Conservation (phyloP, 2,797 vertebrate species). For the Leucoraja ocellata region DNA sequence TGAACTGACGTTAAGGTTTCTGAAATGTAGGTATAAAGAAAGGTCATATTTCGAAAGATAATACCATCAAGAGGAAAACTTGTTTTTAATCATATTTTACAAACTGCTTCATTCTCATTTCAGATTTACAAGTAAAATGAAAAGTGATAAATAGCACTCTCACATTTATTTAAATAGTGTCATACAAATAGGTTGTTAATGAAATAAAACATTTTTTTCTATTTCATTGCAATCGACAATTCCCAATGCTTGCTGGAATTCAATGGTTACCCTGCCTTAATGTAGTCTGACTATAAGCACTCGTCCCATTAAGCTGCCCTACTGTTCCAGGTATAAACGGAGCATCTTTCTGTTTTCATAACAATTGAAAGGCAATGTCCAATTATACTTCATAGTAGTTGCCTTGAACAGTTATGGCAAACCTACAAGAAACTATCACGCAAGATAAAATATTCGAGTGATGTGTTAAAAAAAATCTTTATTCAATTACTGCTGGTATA, state of each 20-base stretch:
- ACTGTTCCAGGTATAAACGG: background rate
- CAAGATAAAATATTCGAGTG: background rate
- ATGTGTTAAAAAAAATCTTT: background rate
- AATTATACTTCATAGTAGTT: background rate
- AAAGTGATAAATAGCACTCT: background rate
- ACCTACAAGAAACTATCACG: background rate
- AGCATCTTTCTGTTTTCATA: no score
- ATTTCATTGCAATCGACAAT: background rate
- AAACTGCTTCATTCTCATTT: background rate
- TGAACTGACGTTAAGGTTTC: background rate
- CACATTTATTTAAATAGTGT: background rate
- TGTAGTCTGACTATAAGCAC: background rate
- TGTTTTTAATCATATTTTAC: background rate
- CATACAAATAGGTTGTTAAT: background rate
- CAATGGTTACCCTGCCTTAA: no score
- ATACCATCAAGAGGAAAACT: background rate
- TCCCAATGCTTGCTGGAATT: background rate
- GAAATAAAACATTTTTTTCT: background rate
- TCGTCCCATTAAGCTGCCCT: background rate
- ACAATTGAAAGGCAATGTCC: background rate
- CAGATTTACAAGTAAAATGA: background rate
- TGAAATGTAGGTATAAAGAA: background rate
- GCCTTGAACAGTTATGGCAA: background rate
- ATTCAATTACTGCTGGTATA: background rate
- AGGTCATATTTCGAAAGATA: background rate